Percentiles rank a stretch among this genome's conserved stretches.
Evolutionary conservation across 2,797 vertebrate species (phyloP).

Genomic region (Paedocypris micromegethes): DNA sequence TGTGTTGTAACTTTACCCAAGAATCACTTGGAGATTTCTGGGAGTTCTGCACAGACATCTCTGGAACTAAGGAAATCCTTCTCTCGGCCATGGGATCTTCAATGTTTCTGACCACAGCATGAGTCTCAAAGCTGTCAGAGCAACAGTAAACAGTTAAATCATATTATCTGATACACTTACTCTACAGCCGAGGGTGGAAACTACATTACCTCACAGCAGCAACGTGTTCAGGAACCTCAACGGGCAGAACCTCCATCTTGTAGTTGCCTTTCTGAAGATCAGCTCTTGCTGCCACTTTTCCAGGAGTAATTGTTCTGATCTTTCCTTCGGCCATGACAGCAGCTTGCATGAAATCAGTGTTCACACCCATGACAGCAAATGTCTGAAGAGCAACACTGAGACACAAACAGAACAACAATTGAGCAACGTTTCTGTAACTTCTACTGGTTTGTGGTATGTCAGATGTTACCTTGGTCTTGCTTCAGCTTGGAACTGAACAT

Average conservation of each 20-base stretch:
- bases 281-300: slow-evolving; percentile 58
- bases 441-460: no score
- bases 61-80: slow-evolving; percentile 65
- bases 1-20: slow-evolving; percentile 56
- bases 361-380: slow-evolving; percentile 72
- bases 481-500: slow-evolving; percentile 65
- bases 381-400: slow-evolving; percentile 67
- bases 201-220: slow-evolving; percentile 56
- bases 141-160: slow-evolving; percentile 1
- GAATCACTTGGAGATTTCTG: slow-evolving; percentile 44
- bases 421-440: no score
- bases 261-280: slow-evolving; percentile 66
- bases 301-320: slow-evolving; percentile 56
- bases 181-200: not conserved
- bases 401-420: no score
- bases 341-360: slow-evolving; percentile 68
- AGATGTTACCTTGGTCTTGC: slow-evolving; percentile 62
- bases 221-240: slow-evolving; percentile 63
- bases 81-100: slow-evolving; percentile 63
- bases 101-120: slow-evolving; percentile 72
- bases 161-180: no score
- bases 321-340: slow-evolving; percentile 60
- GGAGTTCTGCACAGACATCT: slow-evolving; percentile 30
- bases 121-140: slow-evolving; percentile 67
- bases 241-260: slow-evolving; percentile 69